Evolutionary conservation across 2,888 invertebrate genomes (phyloP), one percentile per base, ranked within the genome.

Genomic region (Leucania comma): DNA sequence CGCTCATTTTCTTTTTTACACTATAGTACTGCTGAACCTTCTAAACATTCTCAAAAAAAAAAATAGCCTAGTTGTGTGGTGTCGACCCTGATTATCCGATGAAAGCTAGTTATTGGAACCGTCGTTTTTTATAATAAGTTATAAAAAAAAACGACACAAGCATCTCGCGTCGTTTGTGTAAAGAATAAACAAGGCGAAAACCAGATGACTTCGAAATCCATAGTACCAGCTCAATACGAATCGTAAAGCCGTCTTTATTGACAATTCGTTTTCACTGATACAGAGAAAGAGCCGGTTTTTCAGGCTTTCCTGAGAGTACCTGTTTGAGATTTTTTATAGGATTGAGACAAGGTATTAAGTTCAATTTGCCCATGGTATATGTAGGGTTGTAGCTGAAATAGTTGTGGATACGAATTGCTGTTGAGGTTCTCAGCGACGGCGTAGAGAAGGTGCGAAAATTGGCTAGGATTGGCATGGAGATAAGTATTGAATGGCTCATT

Each of bases 251-350:
- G 75, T 75, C 75, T 87, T 88, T 88, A 89, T 87, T 84, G 89
- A 82, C 89, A 87, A 89, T 89, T 87, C 85, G 79, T 87, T 89
- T 81, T 76, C 84, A 88, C 85, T 89, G 89, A 89, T 88, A 88
- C 89, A 88, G 74, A 86, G 86, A 86, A 70, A 78, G 69, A 72
- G 68, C 68, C 81, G 75, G 82, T 87, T 87, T 88, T 88, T 86
- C 80, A 83, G 74, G 85, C 81, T 86, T 85, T 82, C 82, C 84
- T 87, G 6, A n/a, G n/a, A 32, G 32, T 56, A 80, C 75, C 70
- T 78, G 75, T 68, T 82, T 79, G 83, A 84, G 80, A 80, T 85
- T 84, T 85, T 85, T 85, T 81, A 82, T 79, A 59, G 82, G 73
- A 86, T 82, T 84, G 72, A 85, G 75, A 80, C 64, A 76, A 77